Conservation (phyloP, 2,888 invertebrate species). For the Eilema caniola region DNA sequence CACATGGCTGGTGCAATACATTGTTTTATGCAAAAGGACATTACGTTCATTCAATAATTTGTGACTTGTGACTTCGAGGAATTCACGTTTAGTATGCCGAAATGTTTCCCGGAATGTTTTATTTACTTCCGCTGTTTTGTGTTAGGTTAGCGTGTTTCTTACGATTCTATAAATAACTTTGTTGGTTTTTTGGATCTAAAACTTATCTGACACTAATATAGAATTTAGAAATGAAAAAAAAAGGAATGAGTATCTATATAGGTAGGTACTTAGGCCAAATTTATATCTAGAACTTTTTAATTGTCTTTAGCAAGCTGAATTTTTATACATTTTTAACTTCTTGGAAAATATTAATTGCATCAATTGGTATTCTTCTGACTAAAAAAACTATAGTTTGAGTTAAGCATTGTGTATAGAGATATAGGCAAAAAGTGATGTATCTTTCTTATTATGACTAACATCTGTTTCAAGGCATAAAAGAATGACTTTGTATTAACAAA, state of each 20-base stretch:
- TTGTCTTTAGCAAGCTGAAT: no score
- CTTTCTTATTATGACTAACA: neutral
- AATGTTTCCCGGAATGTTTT: constrained; percentile 57
- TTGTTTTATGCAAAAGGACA: constrained; percentile 80
- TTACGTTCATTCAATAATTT: constrained; percentile 77
- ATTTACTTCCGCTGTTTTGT: constrained; percentile 54
- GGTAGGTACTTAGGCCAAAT: no score
- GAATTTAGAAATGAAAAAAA: neutral
- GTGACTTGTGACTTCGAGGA: constrained; percentile 72
- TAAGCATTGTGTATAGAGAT: no score
- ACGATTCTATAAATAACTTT: constrained; percentile 13
- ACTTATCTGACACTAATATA: neutral
- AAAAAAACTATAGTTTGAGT: neutral
- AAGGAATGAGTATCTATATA: no score
- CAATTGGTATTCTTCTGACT: no score
- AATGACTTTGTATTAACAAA: no score
- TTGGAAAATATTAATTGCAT: no score
- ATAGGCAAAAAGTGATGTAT: neutral
- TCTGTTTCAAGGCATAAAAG: no score
- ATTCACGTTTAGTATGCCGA: constrained; percentile 69
- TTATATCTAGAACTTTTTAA: no score
- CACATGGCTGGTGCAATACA: constrained; percentile 76
- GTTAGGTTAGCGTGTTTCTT: constrained; percentile 2
- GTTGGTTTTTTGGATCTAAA: constrained; percentile 5
- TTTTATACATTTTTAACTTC: no score